Conservation (phyloP, 2,113 vertebrate genomes). For the Hemichromis elongatus region DNA sequence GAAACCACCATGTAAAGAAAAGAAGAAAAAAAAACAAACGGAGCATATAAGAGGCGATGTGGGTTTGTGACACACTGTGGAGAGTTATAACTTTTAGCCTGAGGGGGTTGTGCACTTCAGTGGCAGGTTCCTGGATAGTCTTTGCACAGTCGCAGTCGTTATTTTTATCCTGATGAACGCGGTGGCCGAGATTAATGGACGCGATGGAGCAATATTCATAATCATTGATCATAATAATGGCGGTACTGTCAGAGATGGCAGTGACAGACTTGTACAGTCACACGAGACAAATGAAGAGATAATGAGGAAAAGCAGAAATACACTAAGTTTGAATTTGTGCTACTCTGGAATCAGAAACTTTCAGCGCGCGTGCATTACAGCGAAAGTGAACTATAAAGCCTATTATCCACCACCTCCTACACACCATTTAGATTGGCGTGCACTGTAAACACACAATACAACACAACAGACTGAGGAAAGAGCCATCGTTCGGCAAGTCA, state of each 20-base stretch:
- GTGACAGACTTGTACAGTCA: conserved; percentile 59
- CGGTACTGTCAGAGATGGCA: conserved; percentile 67
- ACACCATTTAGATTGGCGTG: fast-evolving
- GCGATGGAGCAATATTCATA: conserved; percentile 60
- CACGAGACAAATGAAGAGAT: conserved; percentile 54
- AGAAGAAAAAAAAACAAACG: background rate
- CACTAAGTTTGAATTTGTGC: background rate
- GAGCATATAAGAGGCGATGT: conserved; percentile 19
- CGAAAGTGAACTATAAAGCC: background rate
- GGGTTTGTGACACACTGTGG: conserved; percentile 31
- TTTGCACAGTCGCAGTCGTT: conserved; percentile 13
- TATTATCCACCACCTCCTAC: background rate
- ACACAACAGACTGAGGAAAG: background rate
- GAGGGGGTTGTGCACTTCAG: background rate
- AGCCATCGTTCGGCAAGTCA: background rate
- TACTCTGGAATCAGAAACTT: background rate
- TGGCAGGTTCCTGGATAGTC: conserved; percentile 34
- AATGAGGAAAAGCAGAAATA: conserved; percentile 45
- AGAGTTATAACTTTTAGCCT: background rate
- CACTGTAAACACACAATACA: background rate
- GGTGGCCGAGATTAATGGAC: conserved; percentile 55
- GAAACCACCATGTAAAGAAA: conserved; percentile 49
- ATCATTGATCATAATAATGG: conserved; percentile 71
- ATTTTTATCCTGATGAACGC: conserved; percentile 62
- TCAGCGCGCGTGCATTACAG: background rate